phyloP scores from a whole-genome alignment of 2,797 vertebrate species.

The Brotula barbata region DNA sequence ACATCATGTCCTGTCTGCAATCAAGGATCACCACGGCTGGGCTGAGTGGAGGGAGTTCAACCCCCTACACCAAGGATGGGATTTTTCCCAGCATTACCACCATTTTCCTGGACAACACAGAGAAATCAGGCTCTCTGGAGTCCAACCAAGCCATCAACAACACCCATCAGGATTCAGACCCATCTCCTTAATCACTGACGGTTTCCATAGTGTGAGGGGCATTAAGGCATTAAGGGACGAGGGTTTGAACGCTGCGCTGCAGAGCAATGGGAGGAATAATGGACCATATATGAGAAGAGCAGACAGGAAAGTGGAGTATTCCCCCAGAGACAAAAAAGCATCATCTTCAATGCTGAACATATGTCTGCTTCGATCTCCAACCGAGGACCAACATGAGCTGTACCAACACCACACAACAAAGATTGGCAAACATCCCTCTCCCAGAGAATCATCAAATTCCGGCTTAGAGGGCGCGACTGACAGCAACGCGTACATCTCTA shows the following conservation, averaged over 20 bases:
- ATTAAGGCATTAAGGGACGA: constrained; percentile 40
- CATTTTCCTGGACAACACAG: constrained; percentile 25
- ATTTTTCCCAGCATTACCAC: constrained; percentile 47
- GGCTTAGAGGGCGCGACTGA: constrained; percentile 13
- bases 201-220: constrained; percentile 24
- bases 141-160: constrained; percentile 32
- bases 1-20: constrained; percentile 54
- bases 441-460: constrained; percentile 23
- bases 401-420: constrained; percentile 32
- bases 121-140: not conserved
- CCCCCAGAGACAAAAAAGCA: constrained; percentile 30
- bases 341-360: constrained; percentile 20
- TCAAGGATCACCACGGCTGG: constrained; percentile 61
- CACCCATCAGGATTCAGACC: constrained; percentile 41
- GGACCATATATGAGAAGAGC: constrained; percentile 51
- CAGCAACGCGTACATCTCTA: constrained; percentile 14
- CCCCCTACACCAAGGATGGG: constrained; percentile 50
- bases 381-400: constrained; percentile 19
- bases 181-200: constrained; percentile 25
- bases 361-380: constrained; percentile 37
- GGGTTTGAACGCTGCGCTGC: constrained; percentile 25
- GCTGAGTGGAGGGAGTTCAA: constrained; percentile 58
- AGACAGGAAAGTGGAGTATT: constrained; percentile 37
- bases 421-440: constrained; percentile 6
- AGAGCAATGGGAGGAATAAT: constrained; percentile 42